Conservation (phyloP, 1,140 invertebrate genomes). For the Ditylenchus dipsaci region DNA sequence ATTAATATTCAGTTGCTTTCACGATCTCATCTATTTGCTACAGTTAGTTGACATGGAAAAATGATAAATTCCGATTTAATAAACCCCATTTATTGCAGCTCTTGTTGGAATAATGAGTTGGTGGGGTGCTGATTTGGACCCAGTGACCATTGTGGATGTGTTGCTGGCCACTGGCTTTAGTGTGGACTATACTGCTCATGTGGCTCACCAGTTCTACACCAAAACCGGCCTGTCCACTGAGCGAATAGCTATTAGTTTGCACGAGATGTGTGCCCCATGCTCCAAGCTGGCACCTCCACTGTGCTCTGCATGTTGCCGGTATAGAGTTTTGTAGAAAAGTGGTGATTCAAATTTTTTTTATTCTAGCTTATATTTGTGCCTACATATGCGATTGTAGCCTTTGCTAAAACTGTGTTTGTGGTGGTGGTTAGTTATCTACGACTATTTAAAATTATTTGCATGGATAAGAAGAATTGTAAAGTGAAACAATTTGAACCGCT, state of each 20-base stretch:
- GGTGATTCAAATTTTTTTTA: too few relatives aligned
- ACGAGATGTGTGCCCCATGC: slow-evolving; percentile 55
- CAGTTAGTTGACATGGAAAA: too few relatives aligned
- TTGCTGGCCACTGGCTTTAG: slow-evolving; percentile 53
- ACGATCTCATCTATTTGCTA: slow-evolving; percentile 56
- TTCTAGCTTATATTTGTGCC: too few relatives aligned
- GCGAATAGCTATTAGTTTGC: slow-evolving; percentile 29
- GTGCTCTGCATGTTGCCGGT: background rate
- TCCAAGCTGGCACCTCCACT: slow-evolving; percentile 30
- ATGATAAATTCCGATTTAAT: slow-evolving; percentile 20
- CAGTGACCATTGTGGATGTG: slow-evolving; percentile 49
- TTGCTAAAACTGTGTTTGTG: slow-evolving; percentile 54
- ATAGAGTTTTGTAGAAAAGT: background rate
- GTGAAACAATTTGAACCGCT: too few relatives aligned
- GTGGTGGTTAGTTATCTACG: too few relatives aligned
- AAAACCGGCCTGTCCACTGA: slow-evolving; percentile 36
- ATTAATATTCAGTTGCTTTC: slow-evolving; percentile 22
- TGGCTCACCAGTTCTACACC: slow-evolving; percentile 54
- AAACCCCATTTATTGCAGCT: slow-evolving; percentile 38
- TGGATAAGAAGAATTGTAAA: too few relatives aligned
- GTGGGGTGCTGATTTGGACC: slow-evolving; percentile 57
- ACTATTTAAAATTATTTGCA: too few relatives aligned
- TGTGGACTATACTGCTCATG: slow-evolving; percentile 56
- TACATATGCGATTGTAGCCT: slow-evolving; percentile 57
- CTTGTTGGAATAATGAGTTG: slow-evolving; percentile 52